Conservation (phyloP, 2,888 invertebrate genomes). For the Morpho achilles region DNA sequence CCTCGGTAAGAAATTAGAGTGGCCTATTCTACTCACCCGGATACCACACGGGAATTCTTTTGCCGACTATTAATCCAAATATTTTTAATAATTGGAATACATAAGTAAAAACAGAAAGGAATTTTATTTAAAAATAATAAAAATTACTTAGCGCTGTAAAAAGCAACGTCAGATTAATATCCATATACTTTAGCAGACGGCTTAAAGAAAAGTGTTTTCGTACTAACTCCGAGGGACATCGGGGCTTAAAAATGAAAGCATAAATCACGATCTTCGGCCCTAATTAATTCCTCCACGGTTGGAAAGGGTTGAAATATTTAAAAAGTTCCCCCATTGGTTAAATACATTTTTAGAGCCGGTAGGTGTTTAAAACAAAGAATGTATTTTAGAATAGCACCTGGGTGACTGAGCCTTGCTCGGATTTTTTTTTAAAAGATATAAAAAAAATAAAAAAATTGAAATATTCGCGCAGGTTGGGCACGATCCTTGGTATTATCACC, state of each 20-base stretch:
- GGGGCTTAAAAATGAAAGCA: slow-evolving; percentile 74
- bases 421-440: too few species aligned
- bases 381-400: not conserved
- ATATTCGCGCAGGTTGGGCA: too few species aligned
- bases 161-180: slow-evolving; percentile 21
- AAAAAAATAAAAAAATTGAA: too few species aligned
- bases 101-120: too few species aligned
- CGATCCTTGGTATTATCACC: too few species aligned
- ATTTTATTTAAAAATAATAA: slow-evolving; percentile 6
- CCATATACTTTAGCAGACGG: slow-evolving; percentile 16
- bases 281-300: slow-evolving; percentile 75
- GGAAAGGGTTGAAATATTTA: slow-evolving; percentile 58
- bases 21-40: too few species aligned
- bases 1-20: too few species aligned
- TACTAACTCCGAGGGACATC: slow-evolving; percentile 51
- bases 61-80: too few species aligned
- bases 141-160: slow-evolving; percentile 17
- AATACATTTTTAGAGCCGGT: slow-evolving; percentile 37
- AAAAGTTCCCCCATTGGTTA: slow-evolving; percentile 49
- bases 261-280: slow-evolving; percentile 78
- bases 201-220: slow-evolving; percentile 24
- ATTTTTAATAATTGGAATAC: too few species aligned
- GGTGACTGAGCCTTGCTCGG: too few species aligned
- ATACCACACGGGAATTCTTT: too few species aligned
- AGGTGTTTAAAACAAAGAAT: slow-evolving; percentile 10